A percentile compares a stretch with the other conserved stretches of the same genome.
Conservation (phyloP, 2,113 vertebrate species). For the Porphyrio hochstetteri region DNA sequence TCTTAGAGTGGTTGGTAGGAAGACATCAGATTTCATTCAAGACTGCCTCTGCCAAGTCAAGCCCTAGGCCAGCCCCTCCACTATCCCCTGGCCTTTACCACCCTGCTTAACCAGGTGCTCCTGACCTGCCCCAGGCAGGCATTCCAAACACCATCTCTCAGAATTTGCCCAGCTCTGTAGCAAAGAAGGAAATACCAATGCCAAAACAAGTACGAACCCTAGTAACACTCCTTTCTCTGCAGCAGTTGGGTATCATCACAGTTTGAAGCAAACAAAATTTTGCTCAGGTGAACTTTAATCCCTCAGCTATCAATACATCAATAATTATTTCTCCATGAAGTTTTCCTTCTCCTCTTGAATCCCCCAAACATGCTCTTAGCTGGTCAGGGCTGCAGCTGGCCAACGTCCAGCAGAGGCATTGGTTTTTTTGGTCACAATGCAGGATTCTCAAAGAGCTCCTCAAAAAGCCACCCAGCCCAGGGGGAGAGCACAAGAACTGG, state of each 20-base stretch:
- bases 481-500: background rate
- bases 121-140: no score
- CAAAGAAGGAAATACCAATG: background rate
- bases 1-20: background rate
- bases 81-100: background rate
- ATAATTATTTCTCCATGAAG: background rate
- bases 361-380: background rate
- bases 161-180: rapidly evolving
- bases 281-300: background rate
- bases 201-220: background rate
- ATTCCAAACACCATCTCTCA: no score
- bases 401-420: rapidly evolving
- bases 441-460: background rate
- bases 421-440: background rate
- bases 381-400: background rate
- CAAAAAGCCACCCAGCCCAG: background rate
- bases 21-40: background rate
- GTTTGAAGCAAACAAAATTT: background rate
- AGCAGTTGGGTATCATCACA: background rate
- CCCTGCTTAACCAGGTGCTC: background rate
- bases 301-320: background rate
- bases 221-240: background rate
- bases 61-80: background rate
- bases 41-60: background rate
- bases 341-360: background rate